phyloP scores from a whole-genome alignment of 2,113 vertebrate genomes.

The Thunnus maccoyii region DNA sequence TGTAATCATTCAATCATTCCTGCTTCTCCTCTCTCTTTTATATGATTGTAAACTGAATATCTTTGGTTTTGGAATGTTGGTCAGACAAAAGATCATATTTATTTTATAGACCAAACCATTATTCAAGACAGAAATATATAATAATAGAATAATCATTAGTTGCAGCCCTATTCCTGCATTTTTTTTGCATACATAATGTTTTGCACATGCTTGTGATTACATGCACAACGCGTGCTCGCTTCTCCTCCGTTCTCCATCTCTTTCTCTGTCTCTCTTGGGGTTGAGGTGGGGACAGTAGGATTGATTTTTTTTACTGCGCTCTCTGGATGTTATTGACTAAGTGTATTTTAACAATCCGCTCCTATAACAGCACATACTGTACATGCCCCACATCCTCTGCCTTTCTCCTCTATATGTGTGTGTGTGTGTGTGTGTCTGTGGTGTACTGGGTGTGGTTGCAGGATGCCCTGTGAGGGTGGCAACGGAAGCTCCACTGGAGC shows the following conservation, averaged over 20 bases:
- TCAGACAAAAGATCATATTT: too few relatives aligned
- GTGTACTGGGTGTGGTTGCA: conserved; percentile 64
- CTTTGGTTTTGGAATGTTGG: too few relatives aligned
- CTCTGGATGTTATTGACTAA: conserved; percentile 41
- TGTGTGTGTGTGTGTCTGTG: conserved; percentile 32
- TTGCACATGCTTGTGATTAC: not conserved
- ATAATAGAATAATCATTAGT: too few relatives aligned
- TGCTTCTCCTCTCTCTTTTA: too few relatives aligned
- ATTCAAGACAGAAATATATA: too few relatives aligned
- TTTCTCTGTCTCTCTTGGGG: not conserved
- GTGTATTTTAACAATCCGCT: conserved; percentile 57
- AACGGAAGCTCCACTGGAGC: conserved; percentile 46
- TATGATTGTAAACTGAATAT: too few relatives aligned
- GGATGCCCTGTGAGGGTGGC: conserved; percentile 42
- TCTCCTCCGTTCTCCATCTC: not conserved
- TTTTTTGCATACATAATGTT: conserved; percentile 27
- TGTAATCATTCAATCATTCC: too few relatives aligned
- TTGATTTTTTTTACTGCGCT: conserved; percentile 36
- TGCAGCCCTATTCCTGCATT: not conserved
- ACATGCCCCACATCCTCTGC: conserved; percentile 30
- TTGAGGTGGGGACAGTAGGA: conserved; percentile 29
- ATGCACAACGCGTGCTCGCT: not conserved
- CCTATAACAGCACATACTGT: conserved; percentile 35
- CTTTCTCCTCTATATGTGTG: conserved; percentile 21
- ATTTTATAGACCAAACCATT: too few relatives aligned